Conservation (phyloP, 2,113 vertebrate species). For the Ornithorhynchus anatinus region DNA sequence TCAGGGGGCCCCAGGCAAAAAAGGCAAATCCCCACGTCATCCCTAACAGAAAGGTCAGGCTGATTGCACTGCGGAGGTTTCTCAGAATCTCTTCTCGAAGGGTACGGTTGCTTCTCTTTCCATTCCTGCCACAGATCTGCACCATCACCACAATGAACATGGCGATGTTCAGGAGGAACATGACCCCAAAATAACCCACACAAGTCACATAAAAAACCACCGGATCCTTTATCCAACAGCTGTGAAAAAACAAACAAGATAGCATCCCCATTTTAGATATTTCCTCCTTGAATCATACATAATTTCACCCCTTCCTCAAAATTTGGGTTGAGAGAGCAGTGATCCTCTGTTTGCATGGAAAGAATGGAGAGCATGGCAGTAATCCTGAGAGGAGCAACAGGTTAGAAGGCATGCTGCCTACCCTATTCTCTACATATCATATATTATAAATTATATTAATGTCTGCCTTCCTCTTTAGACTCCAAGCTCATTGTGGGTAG, state of each 20-base stretch:
- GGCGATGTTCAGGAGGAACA: conserved; percentile 93
- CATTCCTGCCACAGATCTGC: conserved; percentile 96
- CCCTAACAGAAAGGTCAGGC: conserved; percentile 93
- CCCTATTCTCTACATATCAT: too few relatives aligned
- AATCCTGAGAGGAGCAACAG: too few relatives aligned
- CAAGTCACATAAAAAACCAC: conserved; percentile 88
- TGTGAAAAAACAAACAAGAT: conserved; percentile 39
- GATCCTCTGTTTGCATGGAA: too few relatives aligned
- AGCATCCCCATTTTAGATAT: neutral
- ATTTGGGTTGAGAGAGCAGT: too few relatives aligned
- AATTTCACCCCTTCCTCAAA: too few relatives aligned
- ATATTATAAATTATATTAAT: too few relatives aligned
- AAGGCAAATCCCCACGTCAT: conserved; percentile 98
- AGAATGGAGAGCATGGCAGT: too few relatives aligned
- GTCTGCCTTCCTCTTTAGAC: too few relatives aligned
- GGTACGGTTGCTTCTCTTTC: conserved; percentile 89
- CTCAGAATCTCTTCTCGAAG: conserved; percentile 88
- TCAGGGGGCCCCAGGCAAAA: conserved; percentile 91
- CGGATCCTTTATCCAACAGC: conserved; percentile 87
- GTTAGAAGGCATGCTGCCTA: too few relatives aligned
- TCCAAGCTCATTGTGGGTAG: too few relatives aligned
- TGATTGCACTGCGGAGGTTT: conserved; percentile 91
- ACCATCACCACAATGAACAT: conserved; percentile 98
- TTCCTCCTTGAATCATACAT: neutral
- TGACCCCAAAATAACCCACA: conserved; percentile 87